phyloP scores from a whole-genome alignment of 1,140 invertebrate genomes.

The Doryteuthis pealeii region DNA sequence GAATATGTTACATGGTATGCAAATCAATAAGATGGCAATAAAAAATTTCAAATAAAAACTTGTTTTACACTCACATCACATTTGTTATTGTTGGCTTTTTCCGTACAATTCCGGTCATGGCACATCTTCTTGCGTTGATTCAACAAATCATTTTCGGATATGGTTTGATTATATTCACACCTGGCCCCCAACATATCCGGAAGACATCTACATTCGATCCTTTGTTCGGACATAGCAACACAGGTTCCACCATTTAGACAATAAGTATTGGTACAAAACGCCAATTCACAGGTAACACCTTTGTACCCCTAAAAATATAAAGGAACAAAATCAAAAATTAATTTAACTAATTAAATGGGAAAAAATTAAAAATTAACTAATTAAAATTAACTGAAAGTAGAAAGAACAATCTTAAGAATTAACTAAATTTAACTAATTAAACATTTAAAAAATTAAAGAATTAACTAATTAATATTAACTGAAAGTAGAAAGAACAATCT shows the following conservation, averaged over 20 bases:
- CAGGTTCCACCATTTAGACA: constrained; percentile 25
- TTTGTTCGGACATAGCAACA: neutral
- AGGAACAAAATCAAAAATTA: too few relatives aligned
- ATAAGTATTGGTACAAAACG: constrained; percentile 17
- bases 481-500: too few relatives aligned
- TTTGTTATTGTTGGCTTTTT: constrained; percentile 78
- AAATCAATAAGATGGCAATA: too few relatives aligned
- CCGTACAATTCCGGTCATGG: constrained; percentile 73
- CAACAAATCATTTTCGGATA: constrained; percentile 35
- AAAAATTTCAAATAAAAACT: too few relatives aligned
- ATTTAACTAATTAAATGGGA: too few relatives aligned
- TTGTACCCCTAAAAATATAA: constrained; percentile 20
- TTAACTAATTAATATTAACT: too few relatives aligned
- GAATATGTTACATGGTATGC: too few relatives aligned
- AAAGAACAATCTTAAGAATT: too few relatives aligned
- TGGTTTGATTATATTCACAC: neutral
- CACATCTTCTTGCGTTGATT: constrained; percentile 76
- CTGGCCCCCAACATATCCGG: neutral
- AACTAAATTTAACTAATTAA: too few relatives aligned
- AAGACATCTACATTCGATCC: neutral
- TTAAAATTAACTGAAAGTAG: too few relatives aligned
- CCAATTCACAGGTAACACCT: constrained; percentile 19
- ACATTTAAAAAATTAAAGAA: too few relatives aligned
- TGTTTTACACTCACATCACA: constrained; percentile 71
- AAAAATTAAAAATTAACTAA: too few relatives aligned